These are phyloP conservation scores for Brachypalpus laphriformis DNA, from an alignment of 2,888 invertebrate genomes.

Conservation along the genomic window DNA sequence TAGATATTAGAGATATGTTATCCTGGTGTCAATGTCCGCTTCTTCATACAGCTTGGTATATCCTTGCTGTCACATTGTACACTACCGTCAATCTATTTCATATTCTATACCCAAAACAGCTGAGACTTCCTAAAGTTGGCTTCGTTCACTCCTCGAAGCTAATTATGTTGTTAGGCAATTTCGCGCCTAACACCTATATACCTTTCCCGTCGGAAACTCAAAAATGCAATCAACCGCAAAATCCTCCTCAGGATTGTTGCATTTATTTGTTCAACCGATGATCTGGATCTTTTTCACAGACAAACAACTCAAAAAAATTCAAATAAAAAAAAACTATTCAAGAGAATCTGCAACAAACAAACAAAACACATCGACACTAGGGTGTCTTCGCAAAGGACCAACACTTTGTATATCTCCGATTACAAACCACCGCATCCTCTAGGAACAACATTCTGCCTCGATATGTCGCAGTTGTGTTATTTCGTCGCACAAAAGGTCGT, in stretches of 20 bases:
- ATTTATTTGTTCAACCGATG: slow-evolving; percentile 63
- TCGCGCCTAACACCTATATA: not conserved
- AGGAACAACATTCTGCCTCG: slow-evolving; percentile 13
- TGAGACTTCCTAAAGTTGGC: too few species aligned
- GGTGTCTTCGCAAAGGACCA: slow-evolving; percentile 16
- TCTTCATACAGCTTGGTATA: too few species aligned
- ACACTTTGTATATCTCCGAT: slow-evolving; percentile 8
- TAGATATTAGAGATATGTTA: too few species aligned
- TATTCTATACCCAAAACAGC: not conserved
- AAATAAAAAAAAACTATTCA: slow-evolving; percentile 21
- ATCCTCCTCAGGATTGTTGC: slow-evolving; percentile 65
- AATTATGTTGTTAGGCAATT: slow-evolving; percentile 56
- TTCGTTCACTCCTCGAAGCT: not conserved
- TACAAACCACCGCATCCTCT: slow-evolving; percentile 25
- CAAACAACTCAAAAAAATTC: not conserved
- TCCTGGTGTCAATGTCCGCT: too few species aligned
- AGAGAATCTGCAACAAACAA: slow-evolving; percentile 23
- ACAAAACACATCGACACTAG: slow-evolving; percentile 23
- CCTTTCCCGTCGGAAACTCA: slow-evolving; percentile 41
- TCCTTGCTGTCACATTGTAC: too few species aligned
- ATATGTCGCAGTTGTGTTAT: slow-evolving; percentile 39
- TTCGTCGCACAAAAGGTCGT: slow-evolving; percentile 45
- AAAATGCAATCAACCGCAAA: slow-evolving; percentile 75
- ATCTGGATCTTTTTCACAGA: slow-evolving; percentile 50
- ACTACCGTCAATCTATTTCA: not conserved